Conservation (phyloP, 2,888 invertebrate species). For the Rotaria sp. region DNA sequence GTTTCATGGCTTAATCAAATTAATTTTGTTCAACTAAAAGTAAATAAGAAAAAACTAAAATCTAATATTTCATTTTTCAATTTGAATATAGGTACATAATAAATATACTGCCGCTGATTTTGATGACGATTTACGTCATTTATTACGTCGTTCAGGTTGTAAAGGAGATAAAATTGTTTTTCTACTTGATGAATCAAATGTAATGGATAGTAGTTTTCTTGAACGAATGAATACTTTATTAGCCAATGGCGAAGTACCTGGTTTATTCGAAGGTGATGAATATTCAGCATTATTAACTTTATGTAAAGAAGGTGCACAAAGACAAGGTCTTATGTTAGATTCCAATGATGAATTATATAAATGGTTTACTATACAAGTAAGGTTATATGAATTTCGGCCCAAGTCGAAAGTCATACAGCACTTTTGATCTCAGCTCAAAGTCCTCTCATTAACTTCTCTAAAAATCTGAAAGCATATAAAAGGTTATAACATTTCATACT, state of each 20-base stretch:
- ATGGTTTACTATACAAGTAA: conserved; percentile 81
- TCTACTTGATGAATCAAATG: conserved; percentile 96
- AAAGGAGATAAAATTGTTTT: conserved; percentile 94
- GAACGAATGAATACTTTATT: conserved; percentile 97
- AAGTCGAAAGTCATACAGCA: too few relatives aligned
- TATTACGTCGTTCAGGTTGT: conserved; percentile 60
- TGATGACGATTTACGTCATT: conserved; percentile 83
- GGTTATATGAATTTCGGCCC: too few relatives aligned
- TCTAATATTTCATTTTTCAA: background rate
- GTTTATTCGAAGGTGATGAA: conserved; percentile 71
- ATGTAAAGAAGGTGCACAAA: conserved; percentile 95
- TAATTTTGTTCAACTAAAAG: conserved; percentile 95
- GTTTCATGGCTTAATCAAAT: conserved; percentile 99
- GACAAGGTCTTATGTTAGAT: conserved; percentile 95
- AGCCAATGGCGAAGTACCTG: conserved; percentile 85
- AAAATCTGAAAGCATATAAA: too few relatives aligned
- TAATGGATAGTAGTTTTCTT: conserved; percentile 92
- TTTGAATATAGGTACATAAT: conserved; percentile 72
- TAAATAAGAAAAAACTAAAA: background rate
- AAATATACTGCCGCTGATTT: conserved; percentile 97
- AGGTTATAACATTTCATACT: too few relatives aligned
- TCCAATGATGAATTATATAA: conserved; percentile 96
- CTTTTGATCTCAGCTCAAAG: too few relatives aligned
- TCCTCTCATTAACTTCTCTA: too few relatives aligned
- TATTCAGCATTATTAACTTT: conserved; percentile 98